A percentile compares a stretch with the other conserved stretches of the same genome.
Evolutionary conservation across 2,888 invertebrate species (phyloP).

Genomic region (Lacanobia oleracea): DNA sequence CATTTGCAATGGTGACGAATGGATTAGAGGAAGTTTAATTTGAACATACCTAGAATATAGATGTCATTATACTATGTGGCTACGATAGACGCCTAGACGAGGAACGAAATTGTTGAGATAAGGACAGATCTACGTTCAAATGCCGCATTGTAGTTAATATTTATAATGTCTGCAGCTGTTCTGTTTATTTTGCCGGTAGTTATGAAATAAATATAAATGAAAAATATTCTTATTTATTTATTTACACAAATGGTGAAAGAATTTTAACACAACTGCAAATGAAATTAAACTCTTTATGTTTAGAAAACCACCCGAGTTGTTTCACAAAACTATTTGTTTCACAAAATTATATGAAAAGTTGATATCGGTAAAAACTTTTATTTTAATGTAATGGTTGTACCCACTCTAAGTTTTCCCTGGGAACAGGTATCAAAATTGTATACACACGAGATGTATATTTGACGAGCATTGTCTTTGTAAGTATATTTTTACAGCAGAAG

Average conservation of each 20-base stretch:
- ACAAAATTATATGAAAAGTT: constrained; percentile 46
- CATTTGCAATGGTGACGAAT: too few species aligned
- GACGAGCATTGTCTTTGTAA: background rate
- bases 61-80: too few species aligned
- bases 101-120: background rate
- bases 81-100: too few species aligned
- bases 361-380: constrained; percentile 41
- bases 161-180: constrained; percentile 4
- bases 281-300: constrained; percentile 28
- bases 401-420: constrained; percentile 3
- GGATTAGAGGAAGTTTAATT: too few species aligned
- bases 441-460: too few species aligned
- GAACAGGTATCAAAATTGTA: too few species aligned
- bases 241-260: constrained; percentile 9
- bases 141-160: constrained; percentile 23
- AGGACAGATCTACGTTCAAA: background rate
- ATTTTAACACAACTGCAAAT: constrained; percentile 16
- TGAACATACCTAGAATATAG: too few species aligned
- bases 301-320: constrained; percentile 34
- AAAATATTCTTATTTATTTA: constrained; percentile 4
- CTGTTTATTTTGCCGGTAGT: background rate
- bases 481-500: constrained; percentile 31
- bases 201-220: constrained; percentile 26
- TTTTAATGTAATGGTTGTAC: constrained; percentile 34
- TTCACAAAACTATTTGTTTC: constrained; percentile 42